Base-by-base conservation (phyloP, 2,888 invertebrate species). In the Chrysolina americana region DNA sequence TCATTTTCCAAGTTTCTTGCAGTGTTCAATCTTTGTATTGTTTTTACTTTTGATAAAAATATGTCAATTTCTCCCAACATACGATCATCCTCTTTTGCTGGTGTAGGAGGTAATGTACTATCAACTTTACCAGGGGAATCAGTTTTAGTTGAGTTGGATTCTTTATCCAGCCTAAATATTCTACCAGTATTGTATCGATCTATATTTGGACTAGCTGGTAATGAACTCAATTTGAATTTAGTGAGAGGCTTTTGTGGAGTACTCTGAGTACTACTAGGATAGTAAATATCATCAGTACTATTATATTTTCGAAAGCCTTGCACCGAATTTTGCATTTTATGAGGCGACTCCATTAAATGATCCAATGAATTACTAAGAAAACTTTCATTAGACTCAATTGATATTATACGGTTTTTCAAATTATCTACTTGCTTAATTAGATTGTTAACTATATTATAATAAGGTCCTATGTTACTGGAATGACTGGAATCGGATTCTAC, bases 401-500 rank as follows among this genome's bases (percentile, higher is more conserved):
- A 86, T 69, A 85, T 87, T 41, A 91, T 86, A 65, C 91, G 87
- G 77, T 83, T 87, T 81, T 91, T 90, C 65, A 91, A 89, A 65
- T 90, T 88, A 84, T 91, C 91, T 48, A 94, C 90, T 76, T 93
- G 92, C 62, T 90, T 90, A 56, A 94, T 91, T 79, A 93, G 90
- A 80, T 89, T 90, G 65, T 92, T 91, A 59, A 94, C 91, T 80
- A 93, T 91, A 56, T 90, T 90, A 78, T 85, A 87, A 81, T 87
- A 88, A 2, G 86, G 86, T 56, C 89, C 89, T 28, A 91, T 91
- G 0, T 91, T 90, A 69, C 50, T 63, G n/a, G 74, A 75, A 62
- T 70, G 63, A 64, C 68, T 70, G 23, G 75, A 79, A 36, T 90
- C 91, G 68, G 90, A 90, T 79, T 91, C 89, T n/a, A 93, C 90